Evolutionary conservation across 1,140 invertebrate species (phyloP), one percentile per base, ranked within the genome.

Genomic region (Euschistus heros): DNA sequence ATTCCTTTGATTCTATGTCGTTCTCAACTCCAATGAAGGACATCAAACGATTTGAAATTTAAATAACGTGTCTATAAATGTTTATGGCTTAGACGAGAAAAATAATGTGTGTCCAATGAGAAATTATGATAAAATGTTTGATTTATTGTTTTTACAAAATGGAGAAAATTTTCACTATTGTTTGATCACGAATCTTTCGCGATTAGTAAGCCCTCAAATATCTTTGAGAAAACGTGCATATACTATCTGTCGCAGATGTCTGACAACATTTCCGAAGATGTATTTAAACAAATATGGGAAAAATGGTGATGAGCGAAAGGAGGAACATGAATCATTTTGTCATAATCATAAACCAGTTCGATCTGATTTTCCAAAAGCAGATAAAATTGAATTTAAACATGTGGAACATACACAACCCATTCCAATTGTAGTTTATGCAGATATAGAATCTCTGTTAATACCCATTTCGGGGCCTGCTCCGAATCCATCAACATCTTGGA

Each of bases 351-450:
- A 50, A 50, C 47, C 17, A 7, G n/a, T 22, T 22, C 47, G 47
- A n/a, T 50, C 14, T 18, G 47, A 20, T 13, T 50, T 50, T 50
- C 47, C 47, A 14, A 50, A 50, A 50, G 47, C 10, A 50, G 47
- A 50, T 50, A 50, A 50, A 50, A 50, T 50, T 50, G 47, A 50
- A 50, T 50, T 50, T 50, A 50, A 50, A 18, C 47, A 50, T 4
- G 47, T 50, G 22, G n/a, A 50, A 50, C n/a, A 20, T 22, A 50
- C 47, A 20, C 47, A 50, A 50, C 8, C 47, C 2, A 50, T 50
- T 50, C 5, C 17, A 50, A 50, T 50, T 50, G 47, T 50, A 50
- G n/a, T 18, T 22, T 10, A 50, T 50, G 47, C n/a, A 18, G 17
- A 50, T n/a, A 20, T 50, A 4, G 47, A 50, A 22, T 18, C 47